phyloP scores from a whole-genome alignment of 1,140 invertebrate species.

The Caerostris darwini region DNA sequence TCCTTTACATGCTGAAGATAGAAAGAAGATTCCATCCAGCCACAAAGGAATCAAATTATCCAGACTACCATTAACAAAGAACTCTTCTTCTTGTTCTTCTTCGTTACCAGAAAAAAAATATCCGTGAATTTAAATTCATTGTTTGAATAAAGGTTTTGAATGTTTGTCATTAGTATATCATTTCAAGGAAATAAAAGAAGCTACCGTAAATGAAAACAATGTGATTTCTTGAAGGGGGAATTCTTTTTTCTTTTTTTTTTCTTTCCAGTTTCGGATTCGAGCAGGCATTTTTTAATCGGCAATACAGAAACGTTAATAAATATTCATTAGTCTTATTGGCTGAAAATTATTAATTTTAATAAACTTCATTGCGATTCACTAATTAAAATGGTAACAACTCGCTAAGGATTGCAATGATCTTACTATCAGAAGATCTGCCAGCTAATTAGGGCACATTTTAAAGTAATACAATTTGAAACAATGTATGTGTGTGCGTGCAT shows the following conservation, averaged over 20 bases:
- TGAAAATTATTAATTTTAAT: constrained; percentile 71
- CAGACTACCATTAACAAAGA: constrained; percentile 39
- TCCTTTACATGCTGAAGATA: constrained; percentile 35
- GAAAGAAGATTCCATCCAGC: not conserved
- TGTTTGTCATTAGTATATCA: constrained; percentile 50
- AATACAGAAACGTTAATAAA: constrained; percentile 11
- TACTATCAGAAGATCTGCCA: not conserved
- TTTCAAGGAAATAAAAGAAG: constrained; percentile 46
- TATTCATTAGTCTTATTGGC: constrained; percentile 60
- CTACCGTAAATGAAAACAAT: constrained; percentile 39
- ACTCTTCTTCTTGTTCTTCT: not conserved
- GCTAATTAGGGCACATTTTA: constrained; percentile 43
- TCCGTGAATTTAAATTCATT: constrained; percentile 46
- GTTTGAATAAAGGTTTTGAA: constrained; percentile 55
- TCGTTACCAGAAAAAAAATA: constrained; percentile 29
- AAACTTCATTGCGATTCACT: constrained; percentile 53
- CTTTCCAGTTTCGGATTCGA: not conserved
- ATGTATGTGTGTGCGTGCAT: not conserved
- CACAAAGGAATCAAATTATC: constrained; percentile 62
- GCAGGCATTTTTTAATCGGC: constrained; percentile 31
- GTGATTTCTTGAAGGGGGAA: not conserved
- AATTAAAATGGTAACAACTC: constrained; percentile 57
- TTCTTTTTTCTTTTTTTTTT: not conserved
- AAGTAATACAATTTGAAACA: constrained; percentile 13
- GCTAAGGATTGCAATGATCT: not conserved